Percentiles rank a stretch among this genome's conserved stretches.
phyloP scores from a whole-genome alignment of 2,113 vertebrate genomes.

The Ellobius talpinus region DNA sequence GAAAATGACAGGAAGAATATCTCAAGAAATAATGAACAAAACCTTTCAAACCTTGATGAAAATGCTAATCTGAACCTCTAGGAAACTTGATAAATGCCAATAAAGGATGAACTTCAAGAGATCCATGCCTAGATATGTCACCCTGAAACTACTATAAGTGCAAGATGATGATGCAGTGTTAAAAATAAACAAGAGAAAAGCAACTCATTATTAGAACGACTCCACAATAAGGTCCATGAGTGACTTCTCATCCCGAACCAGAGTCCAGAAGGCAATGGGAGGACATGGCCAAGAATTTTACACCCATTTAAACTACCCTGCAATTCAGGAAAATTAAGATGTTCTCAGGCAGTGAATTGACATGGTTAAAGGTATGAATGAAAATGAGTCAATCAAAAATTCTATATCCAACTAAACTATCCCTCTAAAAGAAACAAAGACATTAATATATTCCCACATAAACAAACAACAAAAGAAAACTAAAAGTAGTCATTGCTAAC shows the following conservation, averaged over 20 bases:
- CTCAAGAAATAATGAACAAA: neutral
- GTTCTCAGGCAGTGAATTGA: neutral
- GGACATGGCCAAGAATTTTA: neutral
- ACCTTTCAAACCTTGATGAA: neutral
- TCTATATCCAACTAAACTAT: neutral
- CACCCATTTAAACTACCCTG: neutral
- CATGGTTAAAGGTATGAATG: neutral
- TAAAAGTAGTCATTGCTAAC: neutral
- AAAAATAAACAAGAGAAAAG: neutral
- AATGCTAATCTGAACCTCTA: neutral
- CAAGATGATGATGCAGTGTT: neutral
- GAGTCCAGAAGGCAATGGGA: accelerated
- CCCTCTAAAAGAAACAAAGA: neutral
- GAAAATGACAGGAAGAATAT: neutral
- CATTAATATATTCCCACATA: neutral
- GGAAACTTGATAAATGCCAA: neutral
- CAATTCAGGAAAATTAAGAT: neutral
- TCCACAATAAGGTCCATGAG: neutral
- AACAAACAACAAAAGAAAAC: neutral
- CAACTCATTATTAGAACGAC: too few species aligned
- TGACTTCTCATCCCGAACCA: neutral
- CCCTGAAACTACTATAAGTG: neutral
- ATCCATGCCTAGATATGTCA: neutral
- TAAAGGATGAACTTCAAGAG: neutral
- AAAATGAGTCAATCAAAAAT: neutral